phyloP scores from a whole-genome alignment of 2,888 invertebrate genomes.

The Ametastegia equiseti region DNA sequence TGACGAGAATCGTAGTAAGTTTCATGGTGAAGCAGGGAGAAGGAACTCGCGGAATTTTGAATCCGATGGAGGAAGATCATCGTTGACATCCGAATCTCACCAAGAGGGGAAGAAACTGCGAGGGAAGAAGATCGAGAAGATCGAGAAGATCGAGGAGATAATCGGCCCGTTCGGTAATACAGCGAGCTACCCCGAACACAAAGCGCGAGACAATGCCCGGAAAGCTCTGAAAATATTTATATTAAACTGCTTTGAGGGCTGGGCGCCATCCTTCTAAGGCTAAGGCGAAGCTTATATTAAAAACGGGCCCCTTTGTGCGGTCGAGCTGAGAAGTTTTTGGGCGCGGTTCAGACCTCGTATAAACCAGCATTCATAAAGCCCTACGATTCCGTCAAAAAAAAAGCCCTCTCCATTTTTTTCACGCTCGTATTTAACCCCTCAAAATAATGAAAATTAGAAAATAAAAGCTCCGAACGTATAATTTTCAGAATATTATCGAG shows the following conservation, averaged over 20 bases:
- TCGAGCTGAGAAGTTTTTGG: constrained; percentile 22
- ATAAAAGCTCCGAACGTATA: background rate
- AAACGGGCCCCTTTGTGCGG: constrained; percentile 46
- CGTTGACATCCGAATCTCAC: constrained; percentile 64
- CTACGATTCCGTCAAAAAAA: too few relatives aligned
- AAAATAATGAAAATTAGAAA: too few relatives aligned
- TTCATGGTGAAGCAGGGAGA: constrained; percentile 42
- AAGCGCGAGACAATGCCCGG: constrained; percentile 49
- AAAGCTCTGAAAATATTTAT: constrained; percentile 56
- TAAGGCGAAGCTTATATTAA: constrained; percentile 50
- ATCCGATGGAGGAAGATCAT: constrained; percentile 68
- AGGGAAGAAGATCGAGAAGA: background rate
- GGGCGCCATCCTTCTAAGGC: constrained; percentile 34
- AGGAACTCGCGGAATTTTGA: constrained; percentile 70
- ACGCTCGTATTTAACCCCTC: background rate
- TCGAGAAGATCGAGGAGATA: constrained; percentile 60
- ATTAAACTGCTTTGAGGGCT: constrained; percentile 51
- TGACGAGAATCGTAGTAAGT: background rate
- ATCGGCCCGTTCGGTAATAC: constrained; percentile 65
- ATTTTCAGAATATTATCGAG: background rate
- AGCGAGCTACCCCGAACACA: constrained; percentile 39
- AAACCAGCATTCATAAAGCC: background rate
- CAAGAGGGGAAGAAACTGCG: constrained; percentile 48
- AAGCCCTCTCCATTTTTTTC: background rate
- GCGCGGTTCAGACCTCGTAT: background rate